Conservation (phyloP, 2,888 invertebrate genomes). For the Hybos culiciformis region DNA sequence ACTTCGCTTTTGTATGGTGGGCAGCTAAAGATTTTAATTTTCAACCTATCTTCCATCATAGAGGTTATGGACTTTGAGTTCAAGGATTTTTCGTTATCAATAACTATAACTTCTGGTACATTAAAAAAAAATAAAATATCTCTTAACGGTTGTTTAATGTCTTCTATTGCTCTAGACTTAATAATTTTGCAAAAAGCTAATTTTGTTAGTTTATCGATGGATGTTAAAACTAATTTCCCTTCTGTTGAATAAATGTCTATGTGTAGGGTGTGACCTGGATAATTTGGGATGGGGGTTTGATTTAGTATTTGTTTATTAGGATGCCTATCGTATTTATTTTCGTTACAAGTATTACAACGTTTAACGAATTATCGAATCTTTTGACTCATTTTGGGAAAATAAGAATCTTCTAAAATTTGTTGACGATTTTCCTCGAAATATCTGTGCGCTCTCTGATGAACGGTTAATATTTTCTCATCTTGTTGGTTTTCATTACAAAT, state of each 20-base stretch:
- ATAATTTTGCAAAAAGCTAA: conserved; percentile 6
- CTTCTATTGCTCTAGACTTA: conserved; percentile 7
- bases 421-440: too few species aligned
- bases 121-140: conserved; percentile 11
- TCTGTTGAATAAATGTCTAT: conserved; percentile 12
- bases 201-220: conserved; percentile 10
- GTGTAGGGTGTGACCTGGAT: conserved; percentile 10
- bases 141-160: conserved; percentile 10
- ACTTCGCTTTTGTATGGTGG: conserved; percentile 12
- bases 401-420: neutral
- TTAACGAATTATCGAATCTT: conserved; percentile 4
- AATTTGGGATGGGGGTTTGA: conserved; percentile 9
- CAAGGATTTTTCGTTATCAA: conserved; percentile 13
- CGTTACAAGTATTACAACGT: conserved; percentile 4
- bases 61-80: conserved; percentile 9
- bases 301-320: conserved; percentile 9
- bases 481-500: too few species aligned
- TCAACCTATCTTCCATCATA: conserved; percentile 9
- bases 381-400: conserved; percentile 6
- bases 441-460: too few species aligned
- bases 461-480: too few species aligned
- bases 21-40: conserved; percentile 10
- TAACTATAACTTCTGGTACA: conserved; percentile 12
- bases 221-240: conserved; percentile 7
- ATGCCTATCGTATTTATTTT: conserved; percentile 10